These are phyloP conservation scores for Gymnoscelis rufifasciata DNA, from an alignment of 2,888 invertebrate genomes.

Conservation along the genomic window DNA sequence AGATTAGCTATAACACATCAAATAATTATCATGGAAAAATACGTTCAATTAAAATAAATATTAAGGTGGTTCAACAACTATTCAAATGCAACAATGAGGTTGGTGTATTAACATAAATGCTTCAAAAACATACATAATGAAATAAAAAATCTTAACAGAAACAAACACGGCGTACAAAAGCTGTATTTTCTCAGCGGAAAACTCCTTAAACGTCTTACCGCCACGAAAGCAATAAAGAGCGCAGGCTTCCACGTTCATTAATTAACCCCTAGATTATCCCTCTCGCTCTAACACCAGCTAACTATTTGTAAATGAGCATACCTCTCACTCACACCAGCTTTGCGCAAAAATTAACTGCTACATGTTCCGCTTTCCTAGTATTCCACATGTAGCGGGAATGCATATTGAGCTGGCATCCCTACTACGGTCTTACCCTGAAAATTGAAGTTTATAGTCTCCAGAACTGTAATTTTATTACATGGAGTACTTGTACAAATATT, in stretches of 20 bases:
- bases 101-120: not conserved
- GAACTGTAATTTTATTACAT: too few species aligned
- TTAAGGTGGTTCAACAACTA: too few species aligned
- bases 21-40: too few species aligned
- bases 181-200: conserved; percentile 69
- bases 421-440: not conserved
- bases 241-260: conserved; percentile 80
- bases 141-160: conserved; percentile 40
- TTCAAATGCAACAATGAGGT: too few species aligned
- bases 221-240: conserved; percentile 79
- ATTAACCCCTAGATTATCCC: conserved; percentile 68
- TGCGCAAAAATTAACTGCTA: conserved; percentile 80
- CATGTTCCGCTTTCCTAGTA: conserved; percentile 64
- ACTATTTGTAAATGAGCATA: conserved; percentile 74
- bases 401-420: conserved; percentile 24
- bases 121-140: too few species aligned
- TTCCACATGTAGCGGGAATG: conserved; percentile 66
- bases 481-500: too few species aligned
- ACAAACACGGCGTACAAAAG: conserved; percentile 43
- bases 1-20: too few species aligned
- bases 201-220: conserved; percentile 74
- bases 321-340: conserved; percentile 72
- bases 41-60: too few species aligned
- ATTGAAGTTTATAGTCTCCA: not conserved
- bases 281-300: conserved; percentile 63